These are phyloP conservation scores for Sylvilagus bachmani DNA, from an alignment of 2,113 vertebrate species.

Conservation along the genomic window DNA sequence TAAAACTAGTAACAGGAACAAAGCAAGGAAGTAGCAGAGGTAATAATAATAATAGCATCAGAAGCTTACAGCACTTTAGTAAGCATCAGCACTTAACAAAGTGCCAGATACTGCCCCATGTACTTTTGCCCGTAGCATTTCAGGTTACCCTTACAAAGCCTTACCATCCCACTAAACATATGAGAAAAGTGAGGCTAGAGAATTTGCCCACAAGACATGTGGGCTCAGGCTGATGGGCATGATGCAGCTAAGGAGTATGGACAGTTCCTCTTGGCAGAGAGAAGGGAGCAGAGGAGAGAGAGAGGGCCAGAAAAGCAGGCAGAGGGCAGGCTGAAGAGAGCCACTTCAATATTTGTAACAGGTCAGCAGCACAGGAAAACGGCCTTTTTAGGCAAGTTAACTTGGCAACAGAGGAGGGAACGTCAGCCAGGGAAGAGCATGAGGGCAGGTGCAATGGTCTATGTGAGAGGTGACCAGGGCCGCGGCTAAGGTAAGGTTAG, in stretches of 20 bases:
- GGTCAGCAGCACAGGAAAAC: not conserved
- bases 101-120: not conserved
- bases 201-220: not conserved
- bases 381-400: not conserved
- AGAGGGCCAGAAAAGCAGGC: not conserved
- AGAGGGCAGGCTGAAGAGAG: not conserved
- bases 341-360: not conserved
- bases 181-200: not conserved
- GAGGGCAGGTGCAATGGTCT: not conserved
- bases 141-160: not conserved
- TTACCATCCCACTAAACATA: not conserved
- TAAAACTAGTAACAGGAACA: slow-evolving; percentile 13
- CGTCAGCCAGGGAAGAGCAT: not conserved
- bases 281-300: not conserved
- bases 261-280: not conserved
- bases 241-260: not conserved
- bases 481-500: not conserved
- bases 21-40: not conserved
- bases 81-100: not conserved
- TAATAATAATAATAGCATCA: not conserved
- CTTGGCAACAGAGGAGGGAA: not conserved
- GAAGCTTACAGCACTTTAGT: not conserved
- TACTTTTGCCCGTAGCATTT: not conserved
- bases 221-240: not conserved
- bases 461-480: not conserved